These are phyloP conservation scores for Cyprinodon tularosa DNA, from an alignment of 2,113 vertebrate genomes.

Conservation along the genomic window DNA sequence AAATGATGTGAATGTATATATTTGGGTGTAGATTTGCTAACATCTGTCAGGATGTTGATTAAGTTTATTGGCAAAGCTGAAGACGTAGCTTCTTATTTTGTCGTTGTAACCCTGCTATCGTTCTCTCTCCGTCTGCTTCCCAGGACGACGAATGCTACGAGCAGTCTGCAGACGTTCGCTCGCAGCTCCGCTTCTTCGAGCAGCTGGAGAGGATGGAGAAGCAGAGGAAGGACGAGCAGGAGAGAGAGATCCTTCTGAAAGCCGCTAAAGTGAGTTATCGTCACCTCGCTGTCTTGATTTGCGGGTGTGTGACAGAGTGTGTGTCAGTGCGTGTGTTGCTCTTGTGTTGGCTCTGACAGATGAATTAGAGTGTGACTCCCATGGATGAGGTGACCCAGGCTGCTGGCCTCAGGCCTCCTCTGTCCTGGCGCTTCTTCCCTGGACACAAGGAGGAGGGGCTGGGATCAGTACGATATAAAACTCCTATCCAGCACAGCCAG, in stretches of 20 bases:
- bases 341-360: constrained; percentile 54
- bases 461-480: constrained; percentile 5
- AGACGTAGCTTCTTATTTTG: neutral
- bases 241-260: constrained; percentile 89
- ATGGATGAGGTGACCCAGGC: constrained; percentile 72
- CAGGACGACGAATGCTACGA: constrained; percentile 87
- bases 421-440: constrained; percentile 64
- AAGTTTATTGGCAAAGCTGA: neutral
- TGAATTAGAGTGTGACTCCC: constrained; percentile 72
- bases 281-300: constrained; percentile 10
- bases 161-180: constrained; percentile 85
- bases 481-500: constrained; percentile 1
- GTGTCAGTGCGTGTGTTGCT: constrained; percentile 46
- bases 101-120: constrained; percentile 10
- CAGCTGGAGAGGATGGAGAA: constrained; percentile 90
- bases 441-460: constrained; percentile 35
- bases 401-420: constrained; percentile 61
- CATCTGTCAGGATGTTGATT: neutral
- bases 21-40: no score
- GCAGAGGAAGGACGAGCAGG: constrained; percentile 89
- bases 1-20: no score
- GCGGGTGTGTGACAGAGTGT: constrained; percentile 24
- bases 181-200: constrained; percentile 89
- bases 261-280: constrained; percentile 84
- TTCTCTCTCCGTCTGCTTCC: constrained; percentile 27